These are phyloP conservation scores for Tenrec ecaudatus DNA, from an alignment of 2,113 vertebrate species.

Conservation along the genomic window DNA sequence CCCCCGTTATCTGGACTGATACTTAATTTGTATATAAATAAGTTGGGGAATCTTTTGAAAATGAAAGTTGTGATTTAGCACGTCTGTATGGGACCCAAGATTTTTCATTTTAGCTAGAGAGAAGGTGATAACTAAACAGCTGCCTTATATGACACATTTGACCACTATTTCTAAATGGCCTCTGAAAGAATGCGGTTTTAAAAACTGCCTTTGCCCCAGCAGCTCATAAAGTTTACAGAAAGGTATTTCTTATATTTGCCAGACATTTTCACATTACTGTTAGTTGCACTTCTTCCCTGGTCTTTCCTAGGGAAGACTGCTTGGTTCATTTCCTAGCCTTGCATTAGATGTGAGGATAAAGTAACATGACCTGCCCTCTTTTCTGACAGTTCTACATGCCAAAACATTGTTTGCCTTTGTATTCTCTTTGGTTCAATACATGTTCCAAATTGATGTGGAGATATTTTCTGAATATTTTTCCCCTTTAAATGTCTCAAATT, in stretches of 20 bases:
- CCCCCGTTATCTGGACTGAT: not conserved
- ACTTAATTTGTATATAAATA: not conserved
- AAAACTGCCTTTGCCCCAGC: not conserved
- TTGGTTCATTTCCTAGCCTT: not conserved
- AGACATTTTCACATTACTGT: not conserved
- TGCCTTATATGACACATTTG: not conserved
- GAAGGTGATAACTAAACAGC: not conserved
- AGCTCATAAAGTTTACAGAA: not conserved
- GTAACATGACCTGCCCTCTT: not conserved
- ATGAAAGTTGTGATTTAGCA: not conserved
- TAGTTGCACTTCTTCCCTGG: not conserved
- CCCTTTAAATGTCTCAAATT: not conserved
- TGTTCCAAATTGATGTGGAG: constrained; percentile 42
- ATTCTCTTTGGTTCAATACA: not conserved
- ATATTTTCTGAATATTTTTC: constrained; percentile 12
- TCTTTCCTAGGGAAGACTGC: not conserved
- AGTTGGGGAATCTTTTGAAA: constrained; percentile 19
- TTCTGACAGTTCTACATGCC: not conserved
- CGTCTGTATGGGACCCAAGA: not conserved
- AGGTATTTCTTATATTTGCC: not conserved
- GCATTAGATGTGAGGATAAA: not conserved
- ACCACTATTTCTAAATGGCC: not conserved
- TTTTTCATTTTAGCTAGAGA: not conserved
- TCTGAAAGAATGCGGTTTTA: not conserved
- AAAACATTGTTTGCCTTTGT: not conserved